phyloP scores from a whole-genome alignment of 2,113 vertebrate genomes.

The Xiphophorus maculatus region DNA sequence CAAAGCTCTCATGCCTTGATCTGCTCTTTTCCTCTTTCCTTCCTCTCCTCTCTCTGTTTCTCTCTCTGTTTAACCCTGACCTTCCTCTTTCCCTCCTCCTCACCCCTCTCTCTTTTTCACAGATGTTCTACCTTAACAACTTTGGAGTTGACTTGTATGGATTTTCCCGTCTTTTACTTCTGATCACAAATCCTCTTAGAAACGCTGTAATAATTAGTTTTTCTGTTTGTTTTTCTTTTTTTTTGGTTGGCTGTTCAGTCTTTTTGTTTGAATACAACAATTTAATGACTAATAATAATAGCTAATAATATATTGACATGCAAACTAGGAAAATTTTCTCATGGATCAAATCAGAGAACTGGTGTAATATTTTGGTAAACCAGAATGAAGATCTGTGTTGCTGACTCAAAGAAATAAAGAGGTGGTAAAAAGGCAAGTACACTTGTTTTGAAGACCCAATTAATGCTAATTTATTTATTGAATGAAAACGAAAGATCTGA shows the following conservation, averaged over 20 bases:
- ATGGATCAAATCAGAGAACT: conserved; percentile 38
- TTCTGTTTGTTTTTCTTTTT: background rate
- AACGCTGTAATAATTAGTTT: conserved; percentile 37
- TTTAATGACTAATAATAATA: conserved; percentile 13
- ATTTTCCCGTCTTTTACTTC: conserved; percentile 48
- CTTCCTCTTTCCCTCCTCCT: conserved; percentile 39
- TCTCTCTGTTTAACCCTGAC: conserved; percentile 61
- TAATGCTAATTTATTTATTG: background rate
- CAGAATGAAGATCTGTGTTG: conserved; percentile 3
- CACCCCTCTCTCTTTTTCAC: conserved; percentile 32
- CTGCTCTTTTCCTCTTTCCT: conserved; percentile 53
- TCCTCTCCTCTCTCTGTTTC: conserved; percentile 33
- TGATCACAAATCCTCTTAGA: conserved; percentile 65
- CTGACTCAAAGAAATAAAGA: background rate
- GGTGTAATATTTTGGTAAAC: conserved; percentile 49
- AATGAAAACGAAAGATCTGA: background rate
- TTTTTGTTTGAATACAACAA: conserved; percentile 15
- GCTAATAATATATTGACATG: background rate
- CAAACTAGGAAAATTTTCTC: conserved; percentile 27
- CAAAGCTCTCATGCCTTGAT: conserved; percentile 70
- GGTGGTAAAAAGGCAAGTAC: background rate
- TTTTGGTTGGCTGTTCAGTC: background rate
- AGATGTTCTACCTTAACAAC: conserved; percentile 71
- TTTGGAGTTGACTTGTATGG: conserved; percentile 62
- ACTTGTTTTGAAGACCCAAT: background rate